Evolutionary conservation across 2,113 vertebrate genomes (phyloP).

Genomic region (Carassius auratus): DNA sequence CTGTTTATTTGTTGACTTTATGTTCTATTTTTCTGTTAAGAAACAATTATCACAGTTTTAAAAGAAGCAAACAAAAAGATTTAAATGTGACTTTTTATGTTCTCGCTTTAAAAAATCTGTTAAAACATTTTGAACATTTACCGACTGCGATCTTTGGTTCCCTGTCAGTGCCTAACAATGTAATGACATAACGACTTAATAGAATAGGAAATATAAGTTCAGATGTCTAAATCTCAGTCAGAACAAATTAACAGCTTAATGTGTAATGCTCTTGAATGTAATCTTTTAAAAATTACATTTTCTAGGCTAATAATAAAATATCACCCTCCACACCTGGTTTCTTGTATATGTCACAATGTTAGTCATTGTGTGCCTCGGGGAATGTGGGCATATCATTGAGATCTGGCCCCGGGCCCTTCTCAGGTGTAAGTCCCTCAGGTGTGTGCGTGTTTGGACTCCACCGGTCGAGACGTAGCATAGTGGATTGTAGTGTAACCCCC

Average conservation of each 20-base stretch:
- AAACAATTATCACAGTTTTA: background rate
- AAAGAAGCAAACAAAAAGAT: background rate
- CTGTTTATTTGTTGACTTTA: background rate
- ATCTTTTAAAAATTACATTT: conserved; percentile 13
- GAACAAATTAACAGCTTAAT: background rate
- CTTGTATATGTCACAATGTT: conserved; percentile 68
- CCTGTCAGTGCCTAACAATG: background rate
- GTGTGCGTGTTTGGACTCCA: conserved; percentile 47
- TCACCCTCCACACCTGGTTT: conserved; percentile 65
- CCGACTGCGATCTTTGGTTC: background rate
- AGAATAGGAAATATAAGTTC: conserved; percentile 3
- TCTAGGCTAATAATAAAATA: conserved; percentile 6
- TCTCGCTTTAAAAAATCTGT: background rate
- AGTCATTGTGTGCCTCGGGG: conserved; percentile 71
- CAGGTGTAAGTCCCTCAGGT: conserved; percentile 50
- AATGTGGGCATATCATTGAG: conserved; percentile 63
- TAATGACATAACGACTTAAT: conserved; percentile 20
- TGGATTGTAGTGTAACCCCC: no score
- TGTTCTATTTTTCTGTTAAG: background rate
- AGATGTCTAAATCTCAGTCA: conserved; percentile 17
- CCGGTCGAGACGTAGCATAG: conserved; percentile 22
- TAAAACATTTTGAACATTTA: conserved; percentile 5
- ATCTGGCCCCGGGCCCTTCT: conserved; percentile 57
- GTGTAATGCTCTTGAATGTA: conserved; percentile 38
- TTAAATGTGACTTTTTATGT: background rate